Evolutionary conservation across 2,888 invertebrate genomes (phyloP), one percentile per base, ranked within the genome.

Genomic region (Entomobrya proxima): DNA sequence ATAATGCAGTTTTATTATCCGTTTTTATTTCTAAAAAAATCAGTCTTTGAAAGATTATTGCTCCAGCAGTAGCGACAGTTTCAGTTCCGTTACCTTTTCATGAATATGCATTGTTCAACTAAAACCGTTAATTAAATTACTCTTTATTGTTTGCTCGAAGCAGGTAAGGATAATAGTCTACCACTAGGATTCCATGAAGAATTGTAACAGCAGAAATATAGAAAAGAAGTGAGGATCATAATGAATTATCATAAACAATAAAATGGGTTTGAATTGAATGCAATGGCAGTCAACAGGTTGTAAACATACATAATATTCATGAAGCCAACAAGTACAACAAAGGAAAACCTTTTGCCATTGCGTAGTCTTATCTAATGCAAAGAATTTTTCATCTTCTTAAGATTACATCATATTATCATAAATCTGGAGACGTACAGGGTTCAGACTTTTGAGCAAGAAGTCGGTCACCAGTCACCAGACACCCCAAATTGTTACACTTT

Each of bases 281-380:
- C 58, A 37, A 37, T 30, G 40, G 21, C 24, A 40, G 1, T 64
- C 67, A 37, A 67, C 67, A 67, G 67, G 67, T 67, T 67, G 67
- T 67, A 67, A 67, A 67, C 67, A 64, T 32, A 30, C 18, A n/a
- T n/a, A n/a, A n/a, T n/a, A n/a, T n/a, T 21, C 35, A 58, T 18
- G 58, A 58, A 27, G 27, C 13, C 27, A 58, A 58, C 15, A 47
- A 21, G 4, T 21, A 27, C 55, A 55, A 50, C 50, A 55, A 67
- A 50, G 72, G 15, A 47, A n/a, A 72, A 47, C 72, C 32, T 47
- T 64, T 64, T 50, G 37, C 15, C 15, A n/a, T 30, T 50, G 30
- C 50, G 7, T 47, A 30, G 47, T 32, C 44, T 72, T 50, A 72
- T 47, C 72, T 72, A 27, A 44, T 9, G 47, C 27, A 15, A 72